Conservation (phyloP, 2,113 vertebrate species). For the Hemiscyllium ocellatum region DNA sequence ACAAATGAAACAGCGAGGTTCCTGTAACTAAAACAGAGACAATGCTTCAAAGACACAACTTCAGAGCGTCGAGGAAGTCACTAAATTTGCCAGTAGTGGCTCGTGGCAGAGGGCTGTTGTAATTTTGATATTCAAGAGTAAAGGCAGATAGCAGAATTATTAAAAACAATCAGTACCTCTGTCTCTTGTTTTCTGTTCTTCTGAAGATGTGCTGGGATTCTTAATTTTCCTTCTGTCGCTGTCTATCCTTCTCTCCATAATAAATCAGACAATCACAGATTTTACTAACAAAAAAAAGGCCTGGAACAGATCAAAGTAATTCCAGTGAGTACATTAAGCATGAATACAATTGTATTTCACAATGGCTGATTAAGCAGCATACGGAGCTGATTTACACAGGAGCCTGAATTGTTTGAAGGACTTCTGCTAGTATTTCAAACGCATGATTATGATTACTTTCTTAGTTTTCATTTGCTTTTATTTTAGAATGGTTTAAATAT, state of each 20-base stretch:
- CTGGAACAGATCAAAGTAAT: neutral
- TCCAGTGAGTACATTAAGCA: neutral
- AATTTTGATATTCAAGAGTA: neutral
- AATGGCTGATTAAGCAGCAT: neutral
- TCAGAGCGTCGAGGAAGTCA: neutral
- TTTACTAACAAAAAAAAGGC: neutral
- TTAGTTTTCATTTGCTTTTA: neutral
- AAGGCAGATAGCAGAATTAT: neutral
- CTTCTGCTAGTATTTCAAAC: neutral
- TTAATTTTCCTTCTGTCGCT: neutral
- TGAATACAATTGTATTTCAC: neutral
- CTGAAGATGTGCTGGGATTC: slow-evolving; percentile 27
- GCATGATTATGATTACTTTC: neutral
- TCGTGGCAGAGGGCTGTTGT: neutral
- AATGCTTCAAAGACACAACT: neutral
- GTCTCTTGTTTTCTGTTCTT: neutral
- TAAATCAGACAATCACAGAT: neutral
- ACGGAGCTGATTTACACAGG: neutral
- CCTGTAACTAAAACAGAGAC: neutral
- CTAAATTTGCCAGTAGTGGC: neutral
- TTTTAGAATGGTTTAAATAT: neutral
- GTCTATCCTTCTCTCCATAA: neutral
- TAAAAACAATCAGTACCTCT: neutral
- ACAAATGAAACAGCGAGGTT: neutral
- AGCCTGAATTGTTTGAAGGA: neutral